These are phyloP conservation scores for Bradypodion pumilum DNA, from an alignment of 2,797 vertebrate genomes.

Conservation along the genomic window DNA sequence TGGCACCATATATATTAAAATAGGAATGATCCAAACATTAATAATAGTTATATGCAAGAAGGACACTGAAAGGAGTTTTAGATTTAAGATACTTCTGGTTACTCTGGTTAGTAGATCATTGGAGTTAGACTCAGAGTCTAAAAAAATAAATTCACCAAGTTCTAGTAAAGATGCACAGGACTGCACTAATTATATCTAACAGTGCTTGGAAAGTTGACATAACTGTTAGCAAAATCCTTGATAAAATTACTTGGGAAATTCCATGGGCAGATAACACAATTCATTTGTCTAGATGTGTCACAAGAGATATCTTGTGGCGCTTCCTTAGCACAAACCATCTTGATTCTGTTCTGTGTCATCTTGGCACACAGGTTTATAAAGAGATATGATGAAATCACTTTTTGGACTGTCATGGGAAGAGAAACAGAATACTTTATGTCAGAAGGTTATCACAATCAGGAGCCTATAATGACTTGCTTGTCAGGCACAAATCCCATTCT, in stretches of 20 bases:
- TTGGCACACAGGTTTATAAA: slow-evolving; percentile 48
- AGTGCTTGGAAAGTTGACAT: background rate
- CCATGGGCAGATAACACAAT: slow-evolving; percentile 38
- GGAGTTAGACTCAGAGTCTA: too few relatives aligned
- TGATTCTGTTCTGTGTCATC: slow-evolving; percentile 62
- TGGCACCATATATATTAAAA: too few relatives aligned
- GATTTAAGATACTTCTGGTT: too few relatives aligned
- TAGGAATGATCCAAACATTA: too few relatives aligned
- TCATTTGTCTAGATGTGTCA: slow-evolving; percentile 39
- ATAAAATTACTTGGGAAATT: background rate
- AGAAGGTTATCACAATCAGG: slow-evolving; percentile 60
- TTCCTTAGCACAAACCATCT: slow-evolving; percentile 42
- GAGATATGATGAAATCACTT: slow-evolving; percentile 66
- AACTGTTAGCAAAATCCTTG: background rate
- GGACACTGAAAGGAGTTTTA: too few relatives aligned
- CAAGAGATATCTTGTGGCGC: slow-evolving; percentile 53
- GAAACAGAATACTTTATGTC: slow-evolving; percentile 55
- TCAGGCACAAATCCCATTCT: slow-evolving; percentile 51
- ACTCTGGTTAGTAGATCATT: too few relatives aligned
- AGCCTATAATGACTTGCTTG: slow-evolving; percentile 59
- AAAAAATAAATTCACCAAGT: too few relatives aligned
- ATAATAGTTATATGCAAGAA: too few relatives aligned
- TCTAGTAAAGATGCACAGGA: background rate
- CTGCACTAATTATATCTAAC: background rate
- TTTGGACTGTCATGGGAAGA: slow-evolving; percentile 59